Percentiles rank a stretch among this genome's conserved stretches.
phyloP scores from a whole-genome alignment of 2,888 invertebrate genomes.

The Thyatira batis region DNA sequence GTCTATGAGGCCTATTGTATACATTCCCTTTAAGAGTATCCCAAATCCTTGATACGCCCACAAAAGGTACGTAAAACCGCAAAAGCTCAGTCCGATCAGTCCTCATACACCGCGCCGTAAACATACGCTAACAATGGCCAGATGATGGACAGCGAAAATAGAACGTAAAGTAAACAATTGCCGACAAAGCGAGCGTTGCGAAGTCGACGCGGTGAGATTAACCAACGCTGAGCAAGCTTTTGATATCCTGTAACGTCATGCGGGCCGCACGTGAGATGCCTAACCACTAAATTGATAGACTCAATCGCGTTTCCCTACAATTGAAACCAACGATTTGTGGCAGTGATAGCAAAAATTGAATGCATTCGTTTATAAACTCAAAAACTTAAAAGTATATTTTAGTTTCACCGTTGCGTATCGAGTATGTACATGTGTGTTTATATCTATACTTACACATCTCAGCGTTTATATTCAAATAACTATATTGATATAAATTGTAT shows the following conservation, averaged over 20 bases:
- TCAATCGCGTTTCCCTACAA: not conserved
- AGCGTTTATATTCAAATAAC: no score
- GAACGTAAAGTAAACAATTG: conserved; percentile 75
- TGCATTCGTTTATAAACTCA: not conserved
- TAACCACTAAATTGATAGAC: not conserved
- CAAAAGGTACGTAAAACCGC: conserved; percentile 61
- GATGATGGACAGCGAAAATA: conserved; percentile 81
- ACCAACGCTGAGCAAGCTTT: conserved; percentile 54
- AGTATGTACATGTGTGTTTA: no score
- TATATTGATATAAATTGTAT: no score
- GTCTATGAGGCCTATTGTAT: not conserved
- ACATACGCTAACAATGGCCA: conserved; percentile 78
- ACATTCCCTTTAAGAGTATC: not conserved
- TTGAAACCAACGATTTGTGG: not conserved
- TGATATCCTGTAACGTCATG: conserved; percentile 52
- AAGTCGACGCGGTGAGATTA: conserved; percentile 64
- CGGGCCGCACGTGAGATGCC: conserved; percentile 35
- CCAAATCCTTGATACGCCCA: conserved; percentile 17
- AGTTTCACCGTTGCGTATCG: not conserved
- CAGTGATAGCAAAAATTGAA: not conserved
- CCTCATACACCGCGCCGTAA: conserved; percentile 55
- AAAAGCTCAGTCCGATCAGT: conserved; percentile 45
- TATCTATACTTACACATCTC: no score
- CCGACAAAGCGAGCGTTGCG: conserved; percentile 72
- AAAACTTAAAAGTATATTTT: not conserved